A percentile compares a stretch with the other conserved stretches of the same genome.
phyloP scores from a whole-genome alignment of 30 jellyfish, hydroid and myxozoan species.

The Aurelia aurita region DNA sequence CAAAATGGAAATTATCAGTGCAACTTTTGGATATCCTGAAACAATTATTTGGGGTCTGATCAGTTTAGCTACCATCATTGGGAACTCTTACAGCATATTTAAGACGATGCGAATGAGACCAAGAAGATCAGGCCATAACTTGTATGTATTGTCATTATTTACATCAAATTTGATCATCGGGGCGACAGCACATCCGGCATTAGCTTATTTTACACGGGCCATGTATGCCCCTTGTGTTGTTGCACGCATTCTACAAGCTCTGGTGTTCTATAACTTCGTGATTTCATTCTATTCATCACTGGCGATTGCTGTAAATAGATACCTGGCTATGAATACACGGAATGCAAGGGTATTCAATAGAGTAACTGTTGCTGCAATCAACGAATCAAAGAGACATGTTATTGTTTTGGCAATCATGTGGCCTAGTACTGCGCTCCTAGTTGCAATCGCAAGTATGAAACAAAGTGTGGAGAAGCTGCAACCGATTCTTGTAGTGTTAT shows the following conservation, averaged over 20 bases:
- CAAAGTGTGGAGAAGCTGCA: not conserved
- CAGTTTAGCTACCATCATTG: slow-evolving; percentile 10
- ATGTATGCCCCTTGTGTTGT: slow-evolving; percentile 2
- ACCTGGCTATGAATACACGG: slow-evolving; percentile 2
- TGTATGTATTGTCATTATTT: slow-evolving; percentile 25
- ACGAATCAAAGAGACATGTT: not conserved
- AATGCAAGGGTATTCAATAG: slow-evolving; percentile 17
- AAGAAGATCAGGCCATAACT: slow-evolving; percentile 20
- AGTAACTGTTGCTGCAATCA: not conserved
- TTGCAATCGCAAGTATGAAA: not conserved
- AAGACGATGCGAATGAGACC: not conserved
- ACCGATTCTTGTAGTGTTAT: not conserved
- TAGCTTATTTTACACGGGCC: slow-evolving; percentile 3
- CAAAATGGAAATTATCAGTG: not conserved
- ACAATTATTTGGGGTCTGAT: slow-evolving; percentile 8
- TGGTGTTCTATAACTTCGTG: slow-evolving; percentile 6
- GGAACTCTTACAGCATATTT: slow-evolving; percentile 5
- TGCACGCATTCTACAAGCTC: not conserved
- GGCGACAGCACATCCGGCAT: slow-evolving; percentile 11
- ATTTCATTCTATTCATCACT: slow-evolving; percentile 31
- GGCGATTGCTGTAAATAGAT: slow-evolving; percentile 34
- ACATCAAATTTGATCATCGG: slow-evolving; percentile 28
- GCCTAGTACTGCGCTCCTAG: not conserved
- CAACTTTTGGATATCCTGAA: slow-evolving; percentile 34
- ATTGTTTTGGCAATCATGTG: slow-evolving; percentile 28